phyloP scores from a whole-genome alignment of 2,797 vertebrate genomes.

The Phataginus tricuspis region DNA sequence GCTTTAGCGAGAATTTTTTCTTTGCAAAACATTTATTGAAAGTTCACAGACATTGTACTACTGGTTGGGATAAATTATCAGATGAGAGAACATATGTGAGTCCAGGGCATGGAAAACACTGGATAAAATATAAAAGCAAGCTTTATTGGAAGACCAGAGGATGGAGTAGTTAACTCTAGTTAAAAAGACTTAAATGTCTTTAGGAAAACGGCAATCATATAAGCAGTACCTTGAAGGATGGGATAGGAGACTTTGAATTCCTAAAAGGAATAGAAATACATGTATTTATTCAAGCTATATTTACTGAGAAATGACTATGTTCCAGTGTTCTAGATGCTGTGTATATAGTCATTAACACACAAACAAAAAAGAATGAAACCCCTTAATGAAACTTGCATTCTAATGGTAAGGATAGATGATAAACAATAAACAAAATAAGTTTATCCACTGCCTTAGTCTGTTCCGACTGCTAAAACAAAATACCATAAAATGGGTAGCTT shows the following conservation, averaged over 20 bases:
- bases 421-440: not conserved
- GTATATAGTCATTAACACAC: not conserved
- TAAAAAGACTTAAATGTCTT: not conserved
- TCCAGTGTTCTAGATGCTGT: not conserved
- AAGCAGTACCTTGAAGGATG: not conserved
- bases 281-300: not conserved
- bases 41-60: not conserved
- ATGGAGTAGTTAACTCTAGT: not conserved
- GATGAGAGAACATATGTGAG: not conserved
- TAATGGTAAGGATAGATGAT: not conserved
- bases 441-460: not conserved
- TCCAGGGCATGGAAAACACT: not conserved
- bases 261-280: not conserved
- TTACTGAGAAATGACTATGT: not conserved
- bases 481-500: not conserved
- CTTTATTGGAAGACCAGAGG: not conserved
- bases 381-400: not conserved
- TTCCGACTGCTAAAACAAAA: not conserved
- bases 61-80: not conserved
- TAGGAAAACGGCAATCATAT: not conserved
- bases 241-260: not conserved
- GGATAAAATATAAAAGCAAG: not conserved
- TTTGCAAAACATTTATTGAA: slow-evolving; percentile 23
- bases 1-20: slow-evolving; percentile 20
- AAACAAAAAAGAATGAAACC: not conserved